These are phyloP conservation scores for Propithecus deckenii DNA, from an alignment of 2,797 vertebrate genomes.

Conservation along the genomic window DNA sequence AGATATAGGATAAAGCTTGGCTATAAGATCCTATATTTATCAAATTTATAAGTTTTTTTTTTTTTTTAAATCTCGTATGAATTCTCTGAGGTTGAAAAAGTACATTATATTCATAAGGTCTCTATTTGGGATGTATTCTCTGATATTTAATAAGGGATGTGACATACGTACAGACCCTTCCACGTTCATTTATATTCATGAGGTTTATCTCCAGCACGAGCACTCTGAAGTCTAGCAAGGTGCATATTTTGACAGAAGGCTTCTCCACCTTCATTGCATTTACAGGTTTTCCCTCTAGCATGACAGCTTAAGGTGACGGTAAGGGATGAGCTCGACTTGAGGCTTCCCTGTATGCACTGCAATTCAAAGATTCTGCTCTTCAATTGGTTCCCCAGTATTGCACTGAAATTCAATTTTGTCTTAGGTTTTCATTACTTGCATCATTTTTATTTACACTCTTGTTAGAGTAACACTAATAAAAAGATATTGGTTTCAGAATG, in stretches of 20 bases:
- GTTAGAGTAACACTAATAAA: slow-evolving; percentile 39
- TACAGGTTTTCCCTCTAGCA: slow-evolving; percentile 17
- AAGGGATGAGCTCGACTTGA: slow-evolving; percentile 39
- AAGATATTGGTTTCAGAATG: background rate
- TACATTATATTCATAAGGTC: slow-evolving; percentile 24
- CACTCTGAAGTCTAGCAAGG: slow-evolving; percentile 55
- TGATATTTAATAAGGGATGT: slow-evolving; percentile 62
- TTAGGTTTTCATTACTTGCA: slow-evolving; percentile 3
- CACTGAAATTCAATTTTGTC: slow-evolving; percentile 22
- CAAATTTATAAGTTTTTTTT: background rate
- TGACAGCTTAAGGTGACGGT: slow-evolving; percentile 53
- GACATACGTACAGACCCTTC: slow-evolving; percentile 30
- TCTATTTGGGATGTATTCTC: slow-evolving; percentile 49
- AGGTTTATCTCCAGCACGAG: slow-evolving; percentile 27
- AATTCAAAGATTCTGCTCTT: slow-evolving; percentile 55
- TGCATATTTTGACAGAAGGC: slow-evolving; percentile 19
- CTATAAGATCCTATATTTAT: slow-evolving; percentile 29
- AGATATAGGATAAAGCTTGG: background rate
- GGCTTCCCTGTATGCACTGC: slow-evolving; percentile 29
- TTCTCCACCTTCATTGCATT: background rate
- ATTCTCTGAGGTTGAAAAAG: slow-evolving; percentile 43
- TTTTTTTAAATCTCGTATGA: background rate
- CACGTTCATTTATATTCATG: slow-evolving; percentile 64
- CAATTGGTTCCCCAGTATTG: slow-evolving; percentile 20
- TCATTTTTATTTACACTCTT: slow-evolving; percentile 1